These are phyloP conservation scores for Ophion ellenae DNA, from an alignment of 2,888 invertebrate species.

Conservation along the genomic window DNA sequence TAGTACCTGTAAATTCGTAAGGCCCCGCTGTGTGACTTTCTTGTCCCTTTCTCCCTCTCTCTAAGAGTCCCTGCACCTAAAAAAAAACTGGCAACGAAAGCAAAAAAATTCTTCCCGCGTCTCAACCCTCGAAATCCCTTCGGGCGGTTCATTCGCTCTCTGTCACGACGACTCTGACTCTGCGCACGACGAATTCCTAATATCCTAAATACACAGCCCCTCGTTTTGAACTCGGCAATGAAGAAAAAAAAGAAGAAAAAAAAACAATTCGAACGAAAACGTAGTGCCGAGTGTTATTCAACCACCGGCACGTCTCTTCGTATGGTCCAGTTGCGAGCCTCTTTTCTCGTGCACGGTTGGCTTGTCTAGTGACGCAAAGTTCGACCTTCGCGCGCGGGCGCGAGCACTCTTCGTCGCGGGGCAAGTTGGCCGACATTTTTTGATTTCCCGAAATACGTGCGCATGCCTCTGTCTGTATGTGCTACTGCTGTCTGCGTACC, in stretches of 20 bases:
- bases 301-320: not conserved
- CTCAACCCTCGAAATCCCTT: conserved; percentile 20
- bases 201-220: not conserved
- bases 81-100: not conserved
- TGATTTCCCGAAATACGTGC: conserved; percentile 47
- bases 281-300: not conserved
- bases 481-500: not conserved
- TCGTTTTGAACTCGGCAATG: not conserved
- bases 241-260: not conserved
- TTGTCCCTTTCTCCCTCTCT: not conserved
- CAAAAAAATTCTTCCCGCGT: conserved; percentile 38
- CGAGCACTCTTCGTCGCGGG: not conserved
- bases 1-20: conserved; percentile 56
- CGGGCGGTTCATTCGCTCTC: not conserved
- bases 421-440: conserved; percentile 30
- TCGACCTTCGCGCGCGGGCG: conserved; percentile 49
- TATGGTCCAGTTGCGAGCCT: not conserved
- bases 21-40: conserved; percentile 56
- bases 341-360: conserved; percentile 31
- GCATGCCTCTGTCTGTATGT: conserved; percentile 23
- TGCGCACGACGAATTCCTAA: not conserved
- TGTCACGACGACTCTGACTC: not conserved
- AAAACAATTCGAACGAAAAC: not conserved
- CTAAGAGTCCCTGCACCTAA: conserved; percentile 2
- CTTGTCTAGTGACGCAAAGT: conserved; percentile 54